Conservation (phyloP, 2,888 invertebrate genomes). For the Nomada lathburiana region DNA sequence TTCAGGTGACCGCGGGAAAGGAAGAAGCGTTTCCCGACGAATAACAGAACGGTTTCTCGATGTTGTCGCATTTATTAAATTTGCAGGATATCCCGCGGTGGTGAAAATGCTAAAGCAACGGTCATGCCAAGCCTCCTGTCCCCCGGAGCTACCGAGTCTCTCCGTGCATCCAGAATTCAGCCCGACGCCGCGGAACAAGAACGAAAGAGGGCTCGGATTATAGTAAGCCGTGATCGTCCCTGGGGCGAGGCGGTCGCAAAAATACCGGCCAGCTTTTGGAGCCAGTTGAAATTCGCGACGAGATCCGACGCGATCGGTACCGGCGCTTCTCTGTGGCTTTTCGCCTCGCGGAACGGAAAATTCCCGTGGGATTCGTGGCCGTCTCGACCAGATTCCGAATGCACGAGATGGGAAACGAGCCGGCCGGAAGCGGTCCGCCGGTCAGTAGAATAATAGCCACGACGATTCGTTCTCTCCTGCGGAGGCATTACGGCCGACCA, state of each 20-base stretch:
- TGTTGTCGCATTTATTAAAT: constrained; percentile 65
- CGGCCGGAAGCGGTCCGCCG: background rate
- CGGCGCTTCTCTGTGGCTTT: constrained; percentile 17
- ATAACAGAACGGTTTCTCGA: constrained; percentile 68
- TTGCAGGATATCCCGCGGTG: constrained; percentile 68
- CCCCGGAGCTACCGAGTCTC: background rate
- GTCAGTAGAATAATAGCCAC: background rate
- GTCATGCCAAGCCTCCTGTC: constrained; percentile 45
- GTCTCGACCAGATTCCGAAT: background rate
- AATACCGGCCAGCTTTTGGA: constrained; percentile 49
- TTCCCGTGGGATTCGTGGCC: background rate
- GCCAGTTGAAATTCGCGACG: background rate
- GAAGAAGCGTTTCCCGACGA: constrained; percentile 37
- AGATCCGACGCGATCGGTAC: constrained; percentile 4
- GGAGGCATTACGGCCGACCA: background rate
- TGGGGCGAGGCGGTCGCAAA: constrained; percentile 57
- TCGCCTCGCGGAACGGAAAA: constrained; percentile 7
- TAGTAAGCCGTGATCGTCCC: constrained; percentile 71
- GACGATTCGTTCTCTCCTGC: background rate
- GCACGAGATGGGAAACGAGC: constrained; percentile 4
- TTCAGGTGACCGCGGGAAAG: background rate
- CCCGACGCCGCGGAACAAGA: background rate
- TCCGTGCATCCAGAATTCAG: background rate
- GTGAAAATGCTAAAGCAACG: constrained; percentile 71
- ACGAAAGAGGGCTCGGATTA: constrained; percentile 61